These are phyloP conservation scores for Scomber scombrus DNA, from an alignment of 2,113 vertebrate species.

Conservation along the genomic window DNA sequence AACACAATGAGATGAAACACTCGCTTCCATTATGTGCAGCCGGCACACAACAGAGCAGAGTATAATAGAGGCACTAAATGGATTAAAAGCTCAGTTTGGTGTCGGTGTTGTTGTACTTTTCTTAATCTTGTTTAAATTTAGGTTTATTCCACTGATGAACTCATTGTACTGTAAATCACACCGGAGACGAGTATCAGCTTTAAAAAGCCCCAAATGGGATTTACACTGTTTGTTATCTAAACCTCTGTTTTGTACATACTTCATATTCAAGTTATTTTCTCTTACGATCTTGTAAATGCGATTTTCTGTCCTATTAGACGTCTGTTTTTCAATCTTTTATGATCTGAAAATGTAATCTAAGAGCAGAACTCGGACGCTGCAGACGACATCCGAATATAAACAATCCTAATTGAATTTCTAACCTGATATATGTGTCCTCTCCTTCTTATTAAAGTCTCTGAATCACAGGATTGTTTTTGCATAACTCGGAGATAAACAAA, in stretches of 20 bases:
- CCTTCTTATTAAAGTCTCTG: too few relatives aligned
- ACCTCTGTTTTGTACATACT: neutral
- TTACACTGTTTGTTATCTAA: neutral
- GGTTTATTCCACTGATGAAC: neutral
- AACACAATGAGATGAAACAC: slow-evolving; percentile 16
- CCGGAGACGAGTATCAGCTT: slow-evolving; percentile 9
- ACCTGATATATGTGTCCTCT: too few relatives aligned
- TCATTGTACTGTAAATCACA: neutral
- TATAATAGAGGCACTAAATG: slow-evolving; percentile 8
- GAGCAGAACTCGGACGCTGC: too few relatives aligned
- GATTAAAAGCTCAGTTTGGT: slow-evolving; percentile 2
- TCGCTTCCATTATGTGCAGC: neutral
- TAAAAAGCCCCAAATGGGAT: neutral
- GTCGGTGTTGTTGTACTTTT: neutral
- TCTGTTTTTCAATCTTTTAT: too few relatives aligned
- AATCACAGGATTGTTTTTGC: too few relatives aligned
- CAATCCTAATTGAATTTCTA: too few relatives aligned
- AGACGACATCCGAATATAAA: too few relatives aligned
- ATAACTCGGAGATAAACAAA: too few relatives aligned
- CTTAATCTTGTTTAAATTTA: slow-evolving; percentile 19
- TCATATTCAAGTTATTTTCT: too few relatives aligned
- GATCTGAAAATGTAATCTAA: too few relatives aligned
- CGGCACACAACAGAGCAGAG: neutral
- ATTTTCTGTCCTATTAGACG: too few relatives aligned
- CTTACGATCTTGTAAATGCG: too few relatives aligned